Conservation (phyloP, 2,797 vertebrate genomes). For the Paedocypris micromegethes region DNA sequence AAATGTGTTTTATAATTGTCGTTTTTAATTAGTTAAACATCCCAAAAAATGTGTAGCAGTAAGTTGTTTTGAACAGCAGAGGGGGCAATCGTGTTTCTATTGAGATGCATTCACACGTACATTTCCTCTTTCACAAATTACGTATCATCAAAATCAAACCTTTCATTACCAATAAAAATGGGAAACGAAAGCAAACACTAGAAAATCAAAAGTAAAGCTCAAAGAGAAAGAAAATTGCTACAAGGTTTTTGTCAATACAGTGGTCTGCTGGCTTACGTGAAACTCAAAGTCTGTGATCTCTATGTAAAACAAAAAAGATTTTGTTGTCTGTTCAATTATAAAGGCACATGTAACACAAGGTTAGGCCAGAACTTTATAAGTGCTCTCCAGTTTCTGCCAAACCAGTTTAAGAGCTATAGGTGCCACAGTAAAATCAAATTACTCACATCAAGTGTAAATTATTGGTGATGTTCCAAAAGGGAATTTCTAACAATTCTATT, state of each 20-base stretch:
- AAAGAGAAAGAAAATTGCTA: slow-evolving; percentile 48
- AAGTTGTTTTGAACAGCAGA: slow-evolving; percentile 22
- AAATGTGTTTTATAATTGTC: too few relatives aligned
- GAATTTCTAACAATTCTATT: slow-evolving; percentile 1
- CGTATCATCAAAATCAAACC: neutral
- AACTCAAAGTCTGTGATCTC: slow-evolving; percentile 51
- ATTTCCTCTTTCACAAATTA: slow-evolving; percentile 6
- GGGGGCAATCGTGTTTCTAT: slow-evolving; percentile 13
- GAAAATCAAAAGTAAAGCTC: slow-evolving; percentile 42
- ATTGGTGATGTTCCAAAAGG: neutral
- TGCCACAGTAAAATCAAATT: neutral
- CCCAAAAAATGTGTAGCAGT: too few relatives aligned
- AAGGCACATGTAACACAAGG: slow-evolving; percentile 69
- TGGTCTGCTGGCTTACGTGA: slow-evolving; percentile 50
- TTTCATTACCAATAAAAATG: slow-evolving; percentile 39
- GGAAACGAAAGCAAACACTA: slow-evolving; percentile 35
- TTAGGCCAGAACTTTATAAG: slow-evolving; percentile 28
- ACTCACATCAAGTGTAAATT: neutral
- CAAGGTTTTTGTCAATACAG: slow-evolving; percentile 47
- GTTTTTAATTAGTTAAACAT: too few relatives aligned
- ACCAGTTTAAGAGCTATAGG: slow-evolving; percentile 2
- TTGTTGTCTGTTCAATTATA: slow-evolving; percentile 47
- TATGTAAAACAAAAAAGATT: slow-evolving; percentile 42
- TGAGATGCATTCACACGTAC: neutral
- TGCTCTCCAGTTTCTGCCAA: slow-evolving; percentile 4